phyloP scores from a whole-genome alignment of 2,797 vertebrate genomes.

The Varecia variegata region DNA sequence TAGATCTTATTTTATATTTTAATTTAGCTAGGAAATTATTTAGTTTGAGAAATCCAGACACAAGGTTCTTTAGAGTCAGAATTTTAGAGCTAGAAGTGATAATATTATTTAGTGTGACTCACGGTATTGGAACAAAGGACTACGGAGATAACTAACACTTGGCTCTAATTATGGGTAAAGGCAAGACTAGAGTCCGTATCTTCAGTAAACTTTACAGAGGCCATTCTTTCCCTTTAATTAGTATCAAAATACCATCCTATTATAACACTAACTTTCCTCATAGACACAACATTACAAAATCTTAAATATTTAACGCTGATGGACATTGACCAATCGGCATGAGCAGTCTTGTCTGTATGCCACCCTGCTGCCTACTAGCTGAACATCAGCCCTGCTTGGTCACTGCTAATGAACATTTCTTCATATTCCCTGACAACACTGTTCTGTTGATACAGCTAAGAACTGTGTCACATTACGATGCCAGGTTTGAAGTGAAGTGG shows the following conservation, averaged over 20 bases:
- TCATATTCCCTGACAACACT: neutral
- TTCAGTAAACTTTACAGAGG: neutral
- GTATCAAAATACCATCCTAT: neutral
- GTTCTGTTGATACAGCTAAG: neutral
- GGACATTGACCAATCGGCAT: neutral
- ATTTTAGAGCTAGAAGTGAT: neutral
- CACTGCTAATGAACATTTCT: neutral
- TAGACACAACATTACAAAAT: neutral
- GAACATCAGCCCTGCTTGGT: neutral
- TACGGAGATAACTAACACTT: neutral
- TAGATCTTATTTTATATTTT: neutral
- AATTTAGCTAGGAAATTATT: conserved; percentile 10
- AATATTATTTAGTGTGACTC: neutral
- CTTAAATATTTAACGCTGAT: neutral
- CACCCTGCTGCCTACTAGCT: neutral
- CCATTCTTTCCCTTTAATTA: neutral
- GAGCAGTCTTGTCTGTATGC: neutral
- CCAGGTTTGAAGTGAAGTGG: neutral
- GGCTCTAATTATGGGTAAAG: neutral
- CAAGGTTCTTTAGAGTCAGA: neutral
- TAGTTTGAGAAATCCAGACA: conserved; percentile 5
- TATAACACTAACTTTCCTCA: neutral
- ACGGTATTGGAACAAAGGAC: neutral
- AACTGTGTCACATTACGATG: neutral
- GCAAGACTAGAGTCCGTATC: neutral